A percentile compares a stretch with the other conserved stretches of the same genome.
phyloP scores from a whole-genome alignment of 35 echinoderm and acorn worm genomes.

The Heliocidaris tuberculata region DNA sequence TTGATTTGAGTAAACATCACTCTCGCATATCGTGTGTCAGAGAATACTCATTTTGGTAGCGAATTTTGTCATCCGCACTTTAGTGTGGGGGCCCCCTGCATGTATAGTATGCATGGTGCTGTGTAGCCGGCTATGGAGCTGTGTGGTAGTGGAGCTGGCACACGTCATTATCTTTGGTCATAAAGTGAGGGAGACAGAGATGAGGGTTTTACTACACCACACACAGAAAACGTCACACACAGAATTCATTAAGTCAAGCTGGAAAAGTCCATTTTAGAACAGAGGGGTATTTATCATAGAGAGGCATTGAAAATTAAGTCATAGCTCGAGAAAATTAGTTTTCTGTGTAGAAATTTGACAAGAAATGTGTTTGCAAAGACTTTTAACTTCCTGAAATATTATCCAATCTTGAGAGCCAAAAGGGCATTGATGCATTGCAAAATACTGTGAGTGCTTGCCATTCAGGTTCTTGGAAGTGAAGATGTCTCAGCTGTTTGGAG shows the following conservation, averaged over 20 bases:
- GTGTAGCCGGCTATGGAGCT: neutral
- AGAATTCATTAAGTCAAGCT: slow-evolving; percentile 13
- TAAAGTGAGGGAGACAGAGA: neutral
- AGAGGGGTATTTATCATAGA: neutral
- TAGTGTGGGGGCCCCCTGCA: neutral
- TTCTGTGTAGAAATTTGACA: too few species aligned
- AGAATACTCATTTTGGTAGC: neutral
- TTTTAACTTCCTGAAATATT: too few species aligned
- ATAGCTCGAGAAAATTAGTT: too few species aligned
- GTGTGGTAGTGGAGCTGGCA: neutral
- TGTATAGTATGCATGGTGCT: neutral
- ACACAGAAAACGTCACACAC: neutral
- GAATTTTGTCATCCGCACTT: neutral
- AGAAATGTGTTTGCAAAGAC: too few species aligned
- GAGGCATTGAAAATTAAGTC: neutral
- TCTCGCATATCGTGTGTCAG: neutral
- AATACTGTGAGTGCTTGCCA: too few species aligned
- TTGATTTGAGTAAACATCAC: neutral
- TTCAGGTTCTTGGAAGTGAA: too few species aligned
- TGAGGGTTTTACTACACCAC: neutral
- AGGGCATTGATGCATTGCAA: too few species aligned
- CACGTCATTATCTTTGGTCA: neutral
- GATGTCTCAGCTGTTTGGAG: too few species aligned
- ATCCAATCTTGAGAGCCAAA: too few species aligned
- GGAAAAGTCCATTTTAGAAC: neutral